Base-by-base conservation (phyloP, 1,140 invertebrate species). In the Eumaeus atala region DNA sequence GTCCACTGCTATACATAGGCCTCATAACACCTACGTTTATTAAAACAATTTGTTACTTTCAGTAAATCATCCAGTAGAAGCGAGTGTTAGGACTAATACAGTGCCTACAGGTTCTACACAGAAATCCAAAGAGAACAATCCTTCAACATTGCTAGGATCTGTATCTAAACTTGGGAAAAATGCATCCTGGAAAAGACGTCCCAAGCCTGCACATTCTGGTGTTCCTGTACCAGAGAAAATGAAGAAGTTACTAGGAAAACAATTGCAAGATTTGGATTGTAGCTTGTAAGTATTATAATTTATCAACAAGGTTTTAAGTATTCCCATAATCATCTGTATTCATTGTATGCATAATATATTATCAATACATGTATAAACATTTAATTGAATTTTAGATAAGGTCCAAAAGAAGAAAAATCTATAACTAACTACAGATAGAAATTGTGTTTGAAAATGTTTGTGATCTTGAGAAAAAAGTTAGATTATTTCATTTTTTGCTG, bases 151-250 rank as follows among this genome's bases (percentile, higher is more conserved):
- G 0, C 68, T 77, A 7, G 58, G 57, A n/a, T 77, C 71, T 56
- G 71, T 70, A 1, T 63, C 64, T 1, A 80, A 81, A 36, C 81
- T 77, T 62, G 71, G 58, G 6, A 82, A 82, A 54, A 84, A 84
- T 47, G 54, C 70, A 0, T 58, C 60, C 9, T 78, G 74, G 72
- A 83, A 83, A 16, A 62, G 72, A 6, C 70, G 74, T 4, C 83
- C 76, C 0, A 77, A 76, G 42, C 73, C 78, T 16, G 83, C 83
- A 0, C 83, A 86, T 48, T 86, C 83, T 9, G 83, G 83, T 8
- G 83, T 86, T 0, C 80, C 83, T 7, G 72, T 81, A 0, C 83
- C 83, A 6, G 80, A 83, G 21, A 86, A 86, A 62, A 79, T 86
- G 73, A 82, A 70, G 40, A 76, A 67, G 53, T 50, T 83, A 9